Evolutionary conservation across 2,113 vertebrate species (phyloP), one percentile per base, ranked within the genome.

Genomic region (Aphelocoma coerulescens): DNA sequence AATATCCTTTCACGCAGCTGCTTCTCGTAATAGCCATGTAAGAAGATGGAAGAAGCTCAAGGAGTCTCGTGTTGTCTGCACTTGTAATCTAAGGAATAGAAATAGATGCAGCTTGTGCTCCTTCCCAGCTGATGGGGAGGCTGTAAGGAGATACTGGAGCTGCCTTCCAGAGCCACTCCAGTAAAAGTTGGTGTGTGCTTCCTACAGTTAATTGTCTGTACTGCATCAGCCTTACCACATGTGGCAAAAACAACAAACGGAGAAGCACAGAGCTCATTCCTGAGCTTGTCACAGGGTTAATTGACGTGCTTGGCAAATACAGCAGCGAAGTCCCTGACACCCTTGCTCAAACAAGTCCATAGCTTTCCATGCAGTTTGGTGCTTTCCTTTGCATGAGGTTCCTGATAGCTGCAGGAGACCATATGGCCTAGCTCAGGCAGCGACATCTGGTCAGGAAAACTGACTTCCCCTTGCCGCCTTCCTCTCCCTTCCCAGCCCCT

Each of bases 51-150:
- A 86, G 72, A 33, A 86, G 79, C 72, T 96, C 37, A n/a, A 69
- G 72, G 62, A 94, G 72, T 88, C 85, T 91, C 37, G 22, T 49
- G 81, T 94, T 96, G 66, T 94, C 52, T 85, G 68, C 28, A 7
- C 43, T 89, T 83, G 81, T 94, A 95, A 94, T 74, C 67, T 92
- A 68, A 95, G 86, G 74, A 87, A 33, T 63, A 90, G 92, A 92
- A 95, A 55, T 76, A 65, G 88, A 66, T 63, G 79, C 28, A 5
- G 76, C 75, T 85, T 89, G 24, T 79, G 62, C 61, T 91, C 11
- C 86, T 66, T 66, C 46, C 67, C 1, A 1, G 24, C 73, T 89
- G 77, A 37, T 12, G 1, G 48, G 55, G 71, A 59, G 58, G 43
- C 48, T 84, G 57, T 39, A 76, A 91, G 62, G 44, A 75, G 43